Evolutionary conservation across 2,113 vertebrate species (phyloP), one percentile per base, ranked within the genome.

Genomic region (Andinoacara biseriatus): DNA sequence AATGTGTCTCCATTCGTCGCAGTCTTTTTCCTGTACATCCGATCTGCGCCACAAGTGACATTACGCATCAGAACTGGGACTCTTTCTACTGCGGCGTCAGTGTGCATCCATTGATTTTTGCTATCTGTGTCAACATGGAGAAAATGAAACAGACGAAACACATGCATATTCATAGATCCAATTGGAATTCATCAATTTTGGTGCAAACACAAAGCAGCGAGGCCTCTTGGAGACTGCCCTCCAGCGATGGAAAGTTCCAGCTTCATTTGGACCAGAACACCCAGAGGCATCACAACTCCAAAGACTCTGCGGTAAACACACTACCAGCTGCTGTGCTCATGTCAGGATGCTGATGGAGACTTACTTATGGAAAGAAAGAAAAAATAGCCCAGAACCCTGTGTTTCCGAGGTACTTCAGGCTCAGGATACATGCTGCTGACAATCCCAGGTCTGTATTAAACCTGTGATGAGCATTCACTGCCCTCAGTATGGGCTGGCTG

Each of bases 21-120:
- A 56, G 33, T 33, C 69, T 33, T 85, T 89, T 61, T 76, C 61
- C 72, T 65, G 43, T 72, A 63, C 54, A 38, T 79, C 72, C 72
- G 61, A 78, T 90, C 43, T 22, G 75, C 72, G 84, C 87, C 31
- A 11, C 69, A 69, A 74, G 80, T 87, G 83, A 88, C 61, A 15
- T 57, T 40, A 33, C 40, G 46, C 82, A 76, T 83, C 74, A 0
- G 46, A 88, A 78, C 22, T 58, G 56, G 57, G 59, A 59, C 65
- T 65, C 67, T 49, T 83, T 75, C 10, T 65, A n/a, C 54, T 46
- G 26, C 43, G 80, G 69, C 76, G 33, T 57, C 33, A 63, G 56
- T 49, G 22, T 58, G 46, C 2, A 29, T 43, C 20, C 52, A 83
- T 54, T 24, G 9, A 26, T 85, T 82, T 61, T 56, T 24, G 46